Conservation (phyloP, 2,113 vertebrate genomes). For the Rhinoptilus africanus region DNA sequence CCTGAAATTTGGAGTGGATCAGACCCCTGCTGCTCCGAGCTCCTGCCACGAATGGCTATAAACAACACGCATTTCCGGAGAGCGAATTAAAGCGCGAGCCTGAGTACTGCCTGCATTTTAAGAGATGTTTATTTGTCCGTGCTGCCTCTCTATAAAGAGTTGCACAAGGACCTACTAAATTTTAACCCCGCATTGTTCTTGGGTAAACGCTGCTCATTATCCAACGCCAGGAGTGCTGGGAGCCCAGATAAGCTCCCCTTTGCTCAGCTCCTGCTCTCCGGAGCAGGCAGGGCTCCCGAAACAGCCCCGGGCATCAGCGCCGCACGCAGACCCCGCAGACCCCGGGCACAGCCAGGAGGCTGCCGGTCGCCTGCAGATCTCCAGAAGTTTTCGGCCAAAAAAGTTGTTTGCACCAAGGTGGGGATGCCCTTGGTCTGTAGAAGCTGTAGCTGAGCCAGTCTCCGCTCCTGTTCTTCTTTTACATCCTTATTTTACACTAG, state of each 20-base stretch:
- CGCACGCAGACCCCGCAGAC: not conserved
- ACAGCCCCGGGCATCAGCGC: not conserved
- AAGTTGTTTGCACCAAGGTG: not conserved
- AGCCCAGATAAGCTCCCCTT: not conserved
- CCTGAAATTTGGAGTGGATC: constrained; percentile 43
- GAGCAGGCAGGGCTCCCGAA: not conserved
- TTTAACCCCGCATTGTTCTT: constrained; percentile 41
- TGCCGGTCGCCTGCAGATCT: not conserved
- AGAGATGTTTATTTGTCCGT: constrained; percentile 60
- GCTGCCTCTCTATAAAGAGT: constrained; percentile 6
- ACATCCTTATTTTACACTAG: not conserved
- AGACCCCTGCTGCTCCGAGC: constrained; percentile 1
- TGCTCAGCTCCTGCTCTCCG: rapidly evolving
- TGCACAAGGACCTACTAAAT: constrained; percentile 40
- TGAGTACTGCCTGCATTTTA: not conserved
- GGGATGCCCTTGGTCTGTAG: not conserved
- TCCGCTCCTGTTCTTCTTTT: not conserved
- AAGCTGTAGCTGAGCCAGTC: not conserved
- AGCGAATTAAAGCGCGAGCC: not conserved
- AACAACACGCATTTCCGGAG: constrained; percentile 31
- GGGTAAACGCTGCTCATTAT: not conserved
- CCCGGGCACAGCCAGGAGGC: not conserved
- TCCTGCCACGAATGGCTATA: not conserved
- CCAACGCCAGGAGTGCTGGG: rapidly evolving
- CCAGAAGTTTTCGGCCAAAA: not conserved